These are phyloP conservation scores for Rhorus exstirpatorius DNA, from an alignment of 2,888 invertebrate species.

Conservation along the genomic window DNA sequence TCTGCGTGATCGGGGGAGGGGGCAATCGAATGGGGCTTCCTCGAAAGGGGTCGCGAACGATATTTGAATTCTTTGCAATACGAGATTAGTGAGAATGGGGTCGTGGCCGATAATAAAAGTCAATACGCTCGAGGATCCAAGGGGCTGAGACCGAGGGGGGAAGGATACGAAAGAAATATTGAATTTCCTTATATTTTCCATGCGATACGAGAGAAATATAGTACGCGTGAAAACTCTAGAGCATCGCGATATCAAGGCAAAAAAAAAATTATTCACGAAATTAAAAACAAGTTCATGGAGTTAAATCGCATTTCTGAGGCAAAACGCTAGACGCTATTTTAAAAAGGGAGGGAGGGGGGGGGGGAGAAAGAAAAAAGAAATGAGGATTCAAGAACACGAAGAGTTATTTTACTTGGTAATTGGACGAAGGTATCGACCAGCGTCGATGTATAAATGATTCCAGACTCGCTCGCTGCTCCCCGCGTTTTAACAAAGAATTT, in stretches of 20 bases:
- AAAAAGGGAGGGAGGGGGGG: background rate
- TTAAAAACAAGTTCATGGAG: background rate
- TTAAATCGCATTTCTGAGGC: background rate
- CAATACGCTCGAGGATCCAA: constrained; percentile 35
- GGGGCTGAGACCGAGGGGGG: background rate
- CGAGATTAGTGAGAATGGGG: constrained; percentile 65
- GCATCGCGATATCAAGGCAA: background rate
- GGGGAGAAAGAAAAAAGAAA: constrained; percentile 12
- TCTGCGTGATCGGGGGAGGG: background rate
- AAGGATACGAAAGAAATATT: background rate
- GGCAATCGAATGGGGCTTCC: constrained; percentile 40
- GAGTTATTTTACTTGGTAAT: constrained; percentile 20
- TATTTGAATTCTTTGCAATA: constrained; percentile 50
- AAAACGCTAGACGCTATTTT: too few relatives aligned
- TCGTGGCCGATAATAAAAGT: constrained; percentile 67
- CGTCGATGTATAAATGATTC: constrained; percentile 18
- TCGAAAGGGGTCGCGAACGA: constrained; percentile 49
- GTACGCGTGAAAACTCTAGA: background rate
- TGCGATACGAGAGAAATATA: background rate
- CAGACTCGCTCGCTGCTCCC: background rate
- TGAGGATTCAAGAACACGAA: constrained; percentile 16
- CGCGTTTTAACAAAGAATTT: constrained; percentile 35
- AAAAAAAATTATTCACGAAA: background rate
- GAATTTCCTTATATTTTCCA: constrained; percentile 4
- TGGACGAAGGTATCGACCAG: constrained; percentile 27